Evolutionary conservation across 2,797 vertebrate species (phyloP).

Genomic region (Molothrus ater): DNA sequence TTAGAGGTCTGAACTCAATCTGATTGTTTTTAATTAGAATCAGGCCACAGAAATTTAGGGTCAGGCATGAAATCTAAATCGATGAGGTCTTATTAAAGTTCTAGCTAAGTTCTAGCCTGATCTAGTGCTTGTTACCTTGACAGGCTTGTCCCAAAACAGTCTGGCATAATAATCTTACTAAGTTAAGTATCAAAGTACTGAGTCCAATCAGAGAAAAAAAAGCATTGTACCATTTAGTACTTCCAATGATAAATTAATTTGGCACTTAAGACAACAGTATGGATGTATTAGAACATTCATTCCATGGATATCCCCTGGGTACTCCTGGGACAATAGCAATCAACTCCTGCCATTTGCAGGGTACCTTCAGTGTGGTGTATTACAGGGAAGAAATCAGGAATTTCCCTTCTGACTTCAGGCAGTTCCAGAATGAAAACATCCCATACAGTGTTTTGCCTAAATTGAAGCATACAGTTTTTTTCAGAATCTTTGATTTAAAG

Average conservation of each 20-base stretch:
- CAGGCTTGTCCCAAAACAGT: not conserved
- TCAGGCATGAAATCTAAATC: not conserved
- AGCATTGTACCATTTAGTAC: not conserved
- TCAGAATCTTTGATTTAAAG: not conserved
- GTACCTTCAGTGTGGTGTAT: constrained; percentile 69
- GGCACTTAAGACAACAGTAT: constrained; percentile 59
- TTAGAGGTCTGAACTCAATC: not conserved
- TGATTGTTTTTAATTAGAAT: not conserved
- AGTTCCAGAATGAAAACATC: constrained; percentile 65
- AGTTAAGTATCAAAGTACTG: not conserved
- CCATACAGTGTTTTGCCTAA: constrained; percentile 67
- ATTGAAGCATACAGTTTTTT: constrained; percentile 24
- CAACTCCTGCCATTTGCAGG: constrained; percentile 56
- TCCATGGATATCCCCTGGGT: constrained; percentile 51
- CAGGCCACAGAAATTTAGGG: not conserved
- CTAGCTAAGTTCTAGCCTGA: not conserved
- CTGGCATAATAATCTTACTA: not conserved
- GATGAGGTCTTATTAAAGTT: not conserved
- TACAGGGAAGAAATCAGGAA: constrained; percentile 16
- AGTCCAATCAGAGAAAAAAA: not conserved
- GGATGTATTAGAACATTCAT: constrained; percentile 56
- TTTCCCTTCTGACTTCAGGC: constrained; percentile 44
- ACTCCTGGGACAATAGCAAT: constrained; percentile 47
- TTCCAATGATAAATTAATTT: not conserved
- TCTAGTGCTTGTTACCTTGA: not conserved